Base-by-base conservation (phyloP, 2,888 invertebrate species). In the Tricholauxania praeusta region DNA sequence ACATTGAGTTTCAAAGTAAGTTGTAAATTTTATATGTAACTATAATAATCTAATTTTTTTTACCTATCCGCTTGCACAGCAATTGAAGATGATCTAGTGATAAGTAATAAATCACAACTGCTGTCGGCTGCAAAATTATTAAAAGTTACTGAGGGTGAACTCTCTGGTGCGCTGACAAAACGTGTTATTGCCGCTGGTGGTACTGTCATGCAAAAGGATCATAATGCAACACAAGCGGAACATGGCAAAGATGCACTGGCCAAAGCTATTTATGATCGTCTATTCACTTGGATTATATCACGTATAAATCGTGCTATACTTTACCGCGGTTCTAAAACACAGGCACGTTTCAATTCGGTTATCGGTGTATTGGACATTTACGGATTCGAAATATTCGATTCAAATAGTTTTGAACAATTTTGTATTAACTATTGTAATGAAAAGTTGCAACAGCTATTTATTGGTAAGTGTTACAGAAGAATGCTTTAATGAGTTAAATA, bases 371-470 rank as follows among this genome's bases (percentile, higher is more conserved):
- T 99, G 66, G 99, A 99, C 85, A 99, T 99, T 83, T 99, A 99
- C 87, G 99, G 99, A 22, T 99, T 99, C 88, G 99, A 99, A 89
- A 97, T 99, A 79, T 98, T 99, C 87, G 97, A 98, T 80, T 91
- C 91, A 47, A 99, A 99, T 88, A 97, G 96, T 89, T 98, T 99
- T 88, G 99, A 99, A 87, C 99, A 99, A 89, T 97, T 99, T 88
- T 99, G 98, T 88, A 99, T 99, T 17, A 99, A 99, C 89, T 99
- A 98, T 88, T 99, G 98, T 85, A 99, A 99, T 86, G 99, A 99
- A 89, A 99, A 99, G 86, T 89, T 99, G 78, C 99, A 99, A 86
- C 99, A 99, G 87, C 89, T 99, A 51, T 99, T 99, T 86, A 99
- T 99, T 83, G 95, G 95, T 94, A 83, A 88, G 89, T 78, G 0